These are phyloP conservation scores for Vanessa atalanta DNA, from an alignment of 1,140 invertebrate genomes.

Conservation along the genomic window DNA sequence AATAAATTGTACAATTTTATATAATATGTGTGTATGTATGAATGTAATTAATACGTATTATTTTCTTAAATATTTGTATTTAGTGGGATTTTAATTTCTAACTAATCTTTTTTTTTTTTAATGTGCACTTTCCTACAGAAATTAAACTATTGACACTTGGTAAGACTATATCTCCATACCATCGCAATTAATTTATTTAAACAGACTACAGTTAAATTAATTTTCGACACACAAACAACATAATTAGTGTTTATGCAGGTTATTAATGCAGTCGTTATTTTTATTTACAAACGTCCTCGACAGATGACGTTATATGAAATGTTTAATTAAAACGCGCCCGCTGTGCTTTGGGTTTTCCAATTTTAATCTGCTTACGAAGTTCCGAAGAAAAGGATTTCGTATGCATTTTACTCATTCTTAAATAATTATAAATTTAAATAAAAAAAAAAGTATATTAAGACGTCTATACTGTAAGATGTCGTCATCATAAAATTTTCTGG, in stretches of 20 bases:
- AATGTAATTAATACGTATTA: too few species aligned
- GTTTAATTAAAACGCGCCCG: constrained; percentile 29
- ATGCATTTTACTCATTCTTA: background rate
- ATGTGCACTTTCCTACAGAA: too few species aligned
- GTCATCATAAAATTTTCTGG: too few species aligned
- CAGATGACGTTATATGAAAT: constrained; percentile 26
- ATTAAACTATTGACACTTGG: too few species aligned
- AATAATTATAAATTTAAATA: background rate
- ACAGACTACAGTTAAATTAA: background rate
- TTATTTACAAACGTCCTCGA: constrained; percentile 10
- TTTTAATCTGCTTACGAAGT: constrained; percentile 21
- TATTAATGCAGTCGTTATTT: constrained; percentile 6
- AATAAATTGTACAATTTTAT: too few species aligned
- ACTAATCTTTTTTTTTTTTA: too few species aligned
- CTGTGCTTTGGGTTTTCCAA: constrained; percentile 13
- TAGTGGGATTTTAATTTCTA: too few species aligned
- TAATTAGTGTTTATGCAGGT: constrained; percentile 15
- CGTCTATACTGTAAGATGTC: too few species aligned
- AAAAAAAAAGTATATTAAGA: background rate
- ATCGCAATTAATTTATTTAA: background rate
- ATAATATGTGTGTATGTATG: too few species aligned
- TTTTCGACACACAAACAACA: background rate
- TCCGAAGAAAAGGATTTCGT: background rate
- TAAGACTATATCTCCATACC: too few species aligned
- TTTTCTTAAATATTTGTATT: too few species aligned